phyloP scores from a whole-genome alignment of 2,888 invertebrate species.

The Ochropleura leucogaster region DNA sequence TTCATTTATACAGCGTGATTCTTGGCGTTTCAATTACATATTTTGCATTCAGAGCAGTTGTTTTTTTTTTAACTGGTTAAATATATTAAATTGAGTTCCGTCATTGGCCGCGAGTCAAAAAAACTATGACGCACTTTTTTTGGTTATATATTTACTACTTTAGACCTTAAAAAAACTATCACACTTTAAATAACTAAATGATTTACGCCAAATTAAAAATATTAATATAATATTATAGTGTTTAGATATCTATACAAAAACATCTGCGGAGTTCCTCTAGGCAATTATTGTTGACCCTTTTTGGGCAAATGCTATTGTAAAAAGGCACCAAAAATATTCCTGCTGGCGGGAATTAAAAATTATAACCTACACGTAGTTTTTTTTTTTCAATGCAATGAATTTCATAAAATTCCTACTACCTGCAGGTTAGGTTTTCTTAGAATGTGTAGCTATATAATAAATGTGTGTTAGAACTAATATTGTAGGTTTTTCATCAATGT shows the following conservation, averaged over 20 bases:
- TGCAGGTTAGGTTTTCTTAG: conserved; percentile 50
- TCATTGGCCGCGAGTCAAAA: background rate
- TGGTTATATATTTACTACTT: background rate
- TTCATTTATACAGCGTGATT: background rate
- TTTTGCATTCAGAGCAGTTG: background rate
- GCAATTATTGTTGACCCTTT: background rate
- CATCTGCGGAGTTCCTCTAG: background rate
- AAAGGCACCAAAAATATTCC: conserved; percentile 30
- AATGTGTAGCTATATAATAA: conserved; percentile 28
- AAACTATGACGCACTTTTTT: background rate
- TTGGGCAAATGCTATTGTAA: conserved; percentile 28
- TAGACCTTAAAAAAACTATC: background rate
- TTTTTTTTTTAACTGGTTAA: background rate
- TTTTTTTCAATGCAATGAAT: conserved; percentile 33
- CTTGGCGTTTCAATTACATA: background rate
- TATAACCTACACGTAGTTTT: conserved; percentile 20
- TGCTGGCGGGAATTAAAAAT: conserved; percentile 56
- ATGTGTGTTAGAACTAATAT: conserved; percentile 45
- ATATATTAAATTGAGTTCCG: background rate
- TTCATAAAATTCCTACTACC: conserved; percentile 22
- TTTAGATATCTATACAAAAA: background rate
- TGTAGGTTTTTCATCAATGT: conserved; percentile 54
- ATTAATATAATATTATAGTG: background rate
- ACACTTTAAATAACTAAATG: background rate
- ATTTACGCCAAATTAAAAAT: background rate